Evolutionary conservation across 2,888 invertebrate species (phyloP), one percentile per base, ranked within the genome.

Genomic region (Oxystoma pomonae): DNA sequence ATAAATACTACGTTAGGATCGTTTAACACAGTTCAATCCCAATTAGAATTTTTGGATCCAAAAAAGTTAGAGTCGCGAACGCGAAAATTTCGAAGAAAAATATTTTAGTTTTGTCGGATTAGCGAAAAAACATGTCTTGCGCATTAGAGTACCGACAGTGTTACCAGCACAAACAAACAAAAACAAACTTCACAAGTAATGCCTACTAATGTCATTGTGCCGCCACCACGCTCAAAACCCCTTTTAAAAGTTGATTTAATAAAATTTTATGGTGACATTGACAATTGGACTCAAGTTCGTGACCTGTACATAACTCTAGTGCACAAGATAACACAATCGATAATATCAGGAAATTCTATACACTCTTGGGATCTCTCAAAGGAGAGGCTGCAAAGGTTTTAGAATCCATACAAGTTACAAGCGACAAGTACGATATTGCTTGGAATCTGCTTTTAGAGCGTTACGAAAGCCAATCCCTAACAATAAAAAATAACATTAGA

Each of bases 341-440:
- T 16, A 61, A n/a, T n/a, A n/a, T n/a, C n/a, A n/a, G n/a, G n/a
- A n/a, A n/a, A n/a, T n/a, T n/a, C n/a, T n/a, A n/a, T 61, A 67
- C 67, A 55, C 60, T 69, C 49, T 20, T 62, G 55, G 55, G 59
- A 12, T 64, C 61, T 58, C 55, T 69, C 19, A 66, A 67, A 19
- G 66, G 60, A 12, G 65, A 67, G 17, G 68, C 69, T 20, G 50
- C n/a, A n/a, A n/a, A n/a, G n/a, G n/a, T n/a, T n/a, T n/a, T n/a
- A n/a, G n/a, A n/a, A n/a, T n/a, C n/a, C n/a, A n/a, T n/a, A n/a
- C n/a, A n/a, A n/a, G n/a, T n/a, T n/a, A n/a, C n/a, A n/a, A n/a
- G n/a, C n/a, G 67, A 62, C 12, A 70, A 70, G 62, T 69, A 69
- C 60, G 18, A 20, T 16, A 53, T 59, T 52, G 70, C 69, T 16